Base-by-base conservation (phyloP, 2,888 invertebrate species). In the Stenichneumon culpator region DNA sequence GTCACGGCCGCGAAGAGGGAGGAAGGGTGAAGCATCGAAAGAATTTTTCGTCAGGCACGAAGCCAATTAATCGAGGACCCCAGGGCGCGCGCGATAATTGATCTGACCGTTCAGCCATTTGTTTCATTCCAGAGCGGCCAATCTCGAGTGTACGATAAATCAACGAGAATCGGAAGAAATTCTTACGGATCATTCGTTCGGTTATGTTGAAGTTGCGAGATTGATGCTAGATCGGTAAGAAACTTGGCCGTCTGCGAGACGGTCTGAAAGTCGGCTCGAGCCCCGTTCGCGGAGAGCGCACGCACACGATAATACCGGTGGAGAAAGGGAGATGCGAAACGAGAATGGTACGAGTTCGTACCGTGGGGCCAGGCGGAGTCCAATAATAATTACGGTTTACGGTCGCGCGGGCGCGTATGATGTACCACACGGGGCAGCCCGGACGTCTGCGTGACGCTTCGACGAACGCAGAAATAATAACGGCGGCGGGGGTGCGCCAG, bases 341-440 rank as follows among this genome's bases (percentile, higher is more conserved):
- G 75, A 87, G 22, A 52, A 73, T 63, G 88, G 87, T 88, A 85
- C 87, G 83, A 83, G 78, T 57, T 86, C 74, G 88, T 87, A 87
- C 88, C 87, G 84, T 73, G 82, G 44, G 44, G 63, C 86, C 82
- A 82, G 83, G 82, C 83, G 80, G 84, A 77, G 84, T 73, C 78
- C 74, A 73, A 87, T 86, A 88, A 88, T 88, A 88, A 88, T 88
- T 87, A 87, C 77, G 83, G 74, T 88, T 84, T 86, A 86, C 82
- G 86, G 75, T 82, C 79, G 79, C 69, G 80, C 83, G 77, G 68
- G 69, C 75, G 81, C 72, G 85, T 86, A 83, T 74, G 69, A 32
- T 22, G 54, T 39, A 63, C 25, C 39, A 69, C 70, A 50, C 47
- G 65, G 28, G 60, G 2, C 3, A 3, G 50, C 44, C 47, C 14